Percentiles rank a stretch among this genome's conserved stretches.
Conservation (phyloP, 2,113 vertebrate species). For the Dipodomys stephensi region DNA sequence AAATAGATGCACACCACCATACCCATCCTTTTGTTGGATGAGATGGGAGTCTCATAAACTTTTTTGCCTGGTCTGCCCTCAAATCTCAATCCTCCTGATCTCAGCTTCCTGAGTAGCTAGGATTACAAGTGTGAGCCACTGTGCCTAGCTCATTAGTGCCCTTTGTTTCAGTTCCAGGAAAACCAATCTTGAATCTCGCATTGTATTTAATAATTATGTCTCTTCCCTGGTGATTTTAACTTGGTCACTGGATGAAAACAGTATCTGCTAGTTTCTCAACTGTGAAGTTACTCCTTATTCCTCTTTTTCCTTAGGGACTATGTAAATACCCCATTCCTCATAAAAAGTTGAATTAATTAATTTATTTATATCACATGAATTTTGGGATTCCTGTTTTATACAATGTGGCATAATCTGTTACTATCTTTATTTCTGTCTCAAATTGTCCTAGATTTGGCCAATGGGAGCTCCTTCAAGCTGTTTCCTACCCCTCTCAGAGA, state of each 20-base stretch:
- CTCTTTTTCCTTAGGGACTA: background rate
- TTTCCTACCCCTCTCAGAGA: constrained; percentile 13
- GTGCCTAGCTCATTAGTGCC: background rate
- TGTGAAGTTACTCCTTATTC: background rate
- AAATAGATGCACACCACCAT: too few relatives aligned
- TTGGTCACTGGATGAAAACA: background rate
- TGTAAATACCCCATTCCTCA: constrained; percentile 22
- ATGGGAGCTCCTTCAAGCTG: constrained; percentile 9
- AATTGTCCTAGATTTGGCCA: constrained; percentile 49
- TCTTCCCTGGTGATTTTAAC: background rate
- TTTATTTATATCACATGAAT: constrained; percentile 40
- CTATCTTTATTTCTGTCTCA: constrained; percentile 44
- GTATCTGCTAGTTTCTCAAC: background rate
- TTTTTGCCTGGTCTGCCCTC: too few relatives aligned
- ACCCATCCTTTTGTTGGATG: too few relatives aligned
- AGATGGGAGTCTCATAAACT: too few relatives aligned
- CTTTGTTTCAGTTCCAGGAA: background rate
- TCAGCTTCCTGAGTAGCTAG: too few relatives aligned
- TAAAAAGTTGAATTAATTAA: constrained; percentile 43
- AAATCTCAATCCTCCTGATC: too few relatives aligned
- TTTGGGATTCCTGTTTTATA: constrained; percentile 34
- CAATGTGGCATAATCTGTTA: constrained; percentile 37
- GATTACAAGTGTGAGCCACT: too few relatives aligned
- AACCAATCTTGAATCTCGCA: background rate
- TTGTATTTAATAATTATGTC: background rate